Percentiles rank a stretch among this genome's conserved stretches.
Evolutionary conservation across 2,113 vertebrate genomes (phyloP).

Genomic region (Myxocyprinus asiaticus): DNA sequence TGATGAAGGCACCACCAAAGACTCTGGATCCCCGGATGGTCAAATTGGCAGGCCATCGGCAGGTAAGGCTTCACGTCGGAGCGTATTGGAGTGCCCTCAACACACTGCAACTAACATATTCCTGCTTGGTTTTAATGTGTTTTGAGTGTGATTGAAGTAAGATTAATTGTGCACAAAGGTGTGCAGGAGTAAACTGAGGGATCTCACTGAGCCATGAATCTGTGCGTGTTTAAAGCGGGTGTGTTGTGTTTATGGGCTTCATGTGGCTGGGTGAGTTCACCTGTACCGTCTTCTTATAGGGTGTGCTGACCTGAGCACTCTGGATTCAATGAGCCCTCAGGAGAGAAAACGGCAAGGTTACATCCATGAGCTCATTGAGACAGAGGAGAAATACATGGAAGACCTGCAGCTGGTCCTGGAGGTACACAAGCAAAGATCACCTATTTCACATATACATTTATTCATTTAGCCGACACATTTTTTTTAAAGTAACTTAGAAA

Average conservation of each 20-base stretch:
- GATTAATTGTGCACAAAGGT: background rate
- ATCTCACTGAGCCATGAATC: background rate
- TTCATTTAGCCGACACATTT: background rate
- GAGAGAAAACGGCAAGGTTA: conserved; percentile 96
- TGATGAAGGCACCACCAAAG: conserved; percentile 43
- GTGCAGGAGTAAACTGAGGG: background rate
- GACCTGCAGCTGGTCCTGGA: conserved; percentile 92
- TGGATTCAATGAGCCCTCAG: conserved; percentile 49
- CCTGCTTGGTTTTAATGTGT: conserved; percentile 32
- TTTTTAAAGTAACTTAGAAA: background rate
- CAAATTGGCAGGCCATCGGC: conserved; percentile 33
- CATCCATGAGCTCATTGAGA: conserved; percentile 92
- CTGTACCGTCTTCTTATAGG: conserved; percentile 69
- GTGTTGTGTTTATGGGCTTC: too few relatives aligned
- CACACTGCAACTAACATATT: conserved; percentile 1
- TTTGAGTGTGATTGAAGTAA: conserved; percentile 24
- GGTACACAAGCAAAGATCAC: conserved; percentile 66
- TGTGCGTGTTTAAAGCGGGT: background rate
- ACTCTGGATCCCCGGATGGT: conserved; percentile 39
- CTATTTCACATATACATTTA: background rate
- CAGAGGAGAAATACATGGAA: conserved; percentile 89
- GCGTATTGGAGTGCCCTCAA: conserved; percentile 27
- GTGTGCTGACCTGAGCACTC: conserved; percentile 56
- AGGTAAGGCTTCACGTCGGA: conserved; percentile 61
- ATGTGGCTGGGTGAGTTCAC: conserved; percentile 4